Percentiles rank a stretch among this genome's conserved stretches.
Evolutionary conservation across 2,888 invertebrate species (phyloP).

Genomic region (Polydrusus cervinus): DNA sequence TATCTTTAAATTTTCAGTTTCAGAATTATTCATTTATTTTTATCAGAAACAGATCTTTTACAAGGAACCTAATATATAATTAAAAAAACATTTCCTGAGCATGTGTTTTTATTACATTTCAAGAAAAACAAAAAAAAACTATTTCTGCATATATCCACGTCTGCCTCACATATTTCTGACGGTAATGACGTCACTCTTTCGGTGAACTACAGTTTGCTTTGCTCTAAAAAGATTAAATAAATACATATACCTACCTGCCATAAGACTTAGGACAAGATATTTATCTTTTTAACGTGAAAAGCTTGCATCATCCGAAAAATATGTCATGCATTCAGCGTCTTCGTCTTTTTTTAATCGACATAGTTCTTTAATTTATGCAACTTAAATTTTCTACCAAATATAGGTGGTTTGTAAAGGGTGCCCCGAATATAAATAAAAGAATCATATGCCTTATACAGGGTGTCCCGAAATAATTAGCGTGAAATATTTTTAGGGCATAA

Average conservation of each 20-base stretch:
- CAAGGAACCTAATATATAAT: not conserved
- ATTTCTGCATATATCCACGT: not conserved
- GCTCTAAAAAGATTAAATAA: slow-evolving; percentile 9
- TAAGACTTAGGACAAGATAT: not conserved
- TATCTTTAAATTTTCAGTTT: too few relatives aligned
- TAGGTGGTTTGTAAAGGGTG: too few relatives aligned
- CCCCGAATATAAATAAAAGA: too few relatives aligned
- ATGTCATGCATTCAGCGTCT: not conserved
- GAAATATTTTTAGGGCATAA: too few relatives aligned
- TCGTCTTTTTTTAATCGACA: not conserved
- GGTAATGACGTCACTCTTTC: slow-evolving; percentile 2
- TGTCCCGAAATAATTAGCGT: too few relatives aligned
- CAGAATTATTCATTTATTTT: too few relatives aligned
- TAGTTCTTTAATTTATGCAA: not conserved
- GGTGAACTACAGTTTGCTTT: not conserved
- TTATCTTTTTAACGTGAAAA: not conserved
- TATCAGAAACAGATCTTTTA: not conserved
- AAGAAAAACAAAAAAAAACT: not conserved
- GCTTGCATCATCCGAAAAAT: slow-evolving; percentile 1
- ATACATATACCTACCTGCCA: not conserved
- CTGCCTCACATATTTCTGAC: not conserved
- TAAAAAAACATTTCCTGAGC: not conserved
- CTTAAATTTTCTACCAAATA: not conserved
- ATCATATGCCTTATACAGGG: too few relatives aligned
- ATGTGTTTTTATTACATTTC: not conserved